Conservation (phyloP, 2,113 vertebrate genomes). For the Anarrhichthys ocellatus region DNA sequence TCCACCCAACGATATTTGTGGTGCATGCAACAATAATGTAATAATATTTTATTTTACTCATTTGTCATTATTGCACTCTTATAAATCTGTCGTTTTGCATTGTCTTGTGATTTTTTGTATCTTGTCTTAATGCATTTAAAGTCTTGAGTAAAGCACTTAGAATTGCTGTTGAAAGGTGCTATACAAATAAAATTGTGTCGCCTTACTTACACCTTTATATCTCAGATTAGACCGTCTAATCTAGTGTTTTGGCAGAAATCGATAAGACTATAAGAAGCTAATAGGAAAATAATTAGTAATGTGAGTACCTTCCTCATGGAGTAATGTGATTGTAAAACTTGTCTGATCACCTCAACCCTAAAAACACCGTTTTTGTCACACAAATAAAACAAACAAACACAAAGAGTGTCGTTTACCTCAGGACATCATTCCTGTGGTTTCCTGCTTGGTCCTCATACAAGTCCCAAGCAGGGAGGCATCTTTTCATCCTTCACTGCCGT, state of each 20-base stretch:
- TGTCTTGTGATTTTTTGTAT: neutral
- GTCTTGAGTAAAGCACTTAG: neutral
- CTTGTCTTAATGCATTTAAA: neutral
- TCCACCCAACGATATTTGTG: neutral
- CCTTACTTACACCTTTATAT: neutral
- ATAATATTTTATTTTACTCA: neutral
- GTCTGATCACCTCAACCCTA: neutral
- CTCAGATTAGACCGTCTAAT: no score
- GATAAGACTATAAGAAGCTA: neutral
- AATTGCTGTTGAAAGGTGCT: no score
- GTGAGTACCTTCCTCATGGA: neutral
- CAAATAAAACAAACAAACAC: conserved; percentile 20
- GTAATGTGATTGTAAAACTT: neutral
- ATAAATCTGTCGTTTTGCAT: neutral
- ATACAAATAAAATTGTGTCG: neutral
- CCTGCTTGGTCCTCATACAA: conserved; percentile 33
- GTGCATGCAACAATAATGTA: neutral
- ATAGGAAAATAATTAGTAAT: neutral
- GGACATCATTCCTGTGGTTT: conserved; percentile 42
- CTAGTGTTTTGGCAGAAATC: neutral
- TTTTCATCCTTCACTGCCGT: conserved; percentile 29
- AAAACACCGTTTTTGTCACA: conserved; percentile 34
- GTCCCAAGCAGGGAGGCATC: conserved; percentile 5
- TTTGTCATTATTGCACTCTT: neutral
- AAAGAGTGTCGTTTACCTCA: conserved; percentile 9